Evolutionary conservation across 2,797 vertebrate species (phyloP), one percentile per base, ranked within the genome.

Genomic region (Falco novaeseelandiae): DNA sequence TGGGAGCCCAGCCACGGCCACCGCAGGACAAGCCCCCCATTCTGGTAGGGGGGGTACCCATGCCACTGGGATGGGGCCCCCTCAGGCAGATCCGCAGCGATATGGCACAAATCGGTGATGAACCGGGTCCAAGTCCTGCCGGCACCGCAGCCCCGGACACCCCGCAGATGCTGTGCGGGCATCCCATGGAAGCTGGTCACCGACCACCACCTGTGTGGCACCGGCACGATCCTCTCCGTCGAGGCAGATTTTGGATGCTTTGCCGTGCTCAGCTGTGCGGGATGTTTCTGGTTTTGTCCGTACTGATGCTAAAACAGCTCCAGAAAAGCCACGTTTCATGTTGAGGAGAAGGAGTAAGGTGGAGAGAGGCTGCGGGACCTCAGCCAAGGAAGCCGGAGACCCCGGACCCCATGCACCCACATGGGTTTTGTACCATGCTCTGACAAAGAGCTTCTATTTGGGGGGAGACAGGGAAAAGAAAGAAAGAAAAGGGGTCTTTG

Each of bases 171-270:
- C 2, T 0, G 29, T 1, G 0, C 29, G 2, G 70, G 80, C 48
- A 4, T 12, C 38, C 77, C 5, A 6, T 0, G 2, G 30, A 48
- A 69, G 59, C 40, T 20, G 42, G 1, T 86, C 62, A 21, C 57
- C 32, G n/a, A 8, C 1, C 0, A 14, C 26, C 30, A 3, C 0
- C 0, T 1, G 22, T 46, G 2, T 0, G 6, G 46, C 46, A 59
- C 58, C 9, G 15, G 9, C 1, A 26, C 0, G 16, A 40, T 19
- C 27, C 46, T 19, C 62, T 49, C 76, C 8, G 3, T 8, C 2
- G 3, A 69, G 66, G n/a, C 3, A 13, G 34, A 44, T 17, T 74
- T 3, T 17, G 52, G 89, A 14, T 14, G 58, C 49, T 23, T 32
- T 59, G 58, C 71, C 61, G 34, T 0, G 0, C 61, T 69, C 80